Conservation (phyloP, 2,113 vertebrate genomes). For the Prunella himalayana region DNA sequence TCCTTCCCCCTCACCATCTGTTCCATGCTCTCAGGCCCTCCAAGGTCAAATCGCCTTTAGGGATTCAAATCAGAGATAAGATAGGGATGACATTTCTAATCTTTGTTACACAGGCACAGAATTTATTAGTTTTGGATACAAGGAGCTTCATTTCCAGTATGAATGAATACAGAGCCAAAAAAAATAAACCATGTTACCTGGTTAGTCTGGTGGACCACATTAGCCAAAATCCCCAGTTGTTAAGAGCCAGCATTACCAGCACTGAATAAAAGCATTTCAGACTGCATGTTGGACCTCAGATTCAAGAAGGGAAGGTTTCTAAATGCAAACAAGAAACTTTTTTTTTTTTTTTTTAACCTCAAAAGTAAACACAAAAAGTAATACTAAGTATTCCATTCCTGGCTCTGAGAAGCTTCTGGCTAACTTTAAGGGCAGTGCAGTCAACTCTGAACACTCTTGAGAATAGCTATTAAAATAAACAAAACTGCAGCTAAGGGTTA, state of each 20-base stretch:
- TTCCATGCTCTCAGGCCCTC: background rate
- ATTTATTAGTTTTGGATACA: conserved; percentile 28
- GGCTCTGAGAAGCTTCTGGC: background rate
- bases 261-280: background rate
- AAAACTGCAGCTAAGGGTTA: background rate
- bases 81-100: conserved; percentile 25
- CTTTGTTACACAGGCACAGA: conserved; percentile 1
- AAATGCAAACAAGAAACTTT: background rate
- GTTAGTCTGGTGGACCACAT: background rate
- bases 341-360: background rate
- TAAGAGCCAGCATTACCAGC: background rate
- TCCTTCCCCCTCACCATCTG: conserved; percentile 4
- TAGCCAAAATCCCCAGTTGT: background rate
- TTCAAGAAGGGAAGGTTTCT: background rate
- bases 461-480: background rate
- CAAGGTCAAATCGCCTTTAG: conserved; percentile 30
- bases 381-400: background rate
- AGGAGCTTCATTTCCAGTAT: background rate
- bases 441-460: background rate
- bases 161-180: background rate
- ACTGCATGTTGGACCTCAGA: background rate
- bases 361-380: background rate
- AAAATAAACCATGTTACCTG: background rate
- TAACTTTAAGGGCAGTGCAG: background rate
- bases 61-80: conserved; percentile 32